Percentiles rank a stretch among this genome's conserved stretches.
Evolutionary conservation across 2,888 invertebrate genomes (phyloP).

Genomic region (Meloe dianella): DNA sequence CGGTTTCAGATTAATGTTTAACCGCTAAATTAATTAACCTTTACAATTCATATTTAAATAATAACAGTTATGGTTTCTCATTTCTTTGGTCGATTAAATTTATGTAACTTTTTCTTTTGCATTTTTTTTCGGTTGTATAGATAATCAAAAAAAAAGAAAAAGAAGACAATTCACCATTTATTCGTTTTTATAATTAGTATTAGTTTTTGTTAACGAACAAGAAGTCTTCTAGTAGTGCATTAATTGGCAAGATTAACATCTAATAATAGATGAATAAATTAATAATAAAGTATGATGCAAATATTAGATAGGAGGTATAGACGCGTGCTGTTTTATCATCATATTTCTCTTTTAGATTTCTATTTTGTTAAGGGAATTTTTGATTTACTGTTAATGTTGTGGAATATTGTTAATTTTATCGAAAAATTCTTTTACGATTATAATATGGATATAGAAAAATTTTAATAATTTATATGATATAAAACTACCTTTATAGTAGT

Average conservation of each 20-base stretch:
- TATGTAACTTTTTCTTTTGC: slow-evolving; percentile 16
- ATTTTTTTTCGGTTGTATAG: background rate
- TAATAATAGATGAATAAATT: slow-evolving; percentile 20
- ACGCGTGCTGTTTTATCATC: slow-evolving; percentile 14
- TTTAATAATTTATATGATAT: slow-evolving; percentile 36
- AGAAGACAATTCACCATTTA: slow-evolving; percentile 14
- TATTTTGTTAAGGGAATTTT: background rate
- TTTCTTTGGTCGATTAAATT: slow-evolving; percentile 22
- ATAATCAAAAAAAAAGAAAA: background rate
- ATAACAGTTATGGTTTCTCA: slow-evolving; percentile 19
- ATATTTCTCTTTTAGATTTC: background rate
- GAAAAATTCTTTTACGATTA: background rate
- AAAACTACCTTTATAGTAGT: slow-evolving; percentile 32
- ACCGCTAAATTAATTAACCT: slow-evolving; percentile 18
- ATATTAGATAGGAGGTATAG: slow-evolving; percentile 20
- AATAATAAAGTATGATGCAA: slow-evolving; percentile 19
- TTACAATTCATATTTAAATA: slow-evolving; percentile 17
- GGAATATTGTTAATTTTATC: slow-evolving; percentile 8
- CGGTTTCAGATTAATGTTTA: background rate
- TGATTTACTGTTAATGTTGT: background rate
- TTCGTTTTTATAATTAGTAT: slow-evolving; percentile 22
- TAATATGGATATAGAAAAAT: slow-evolving; percentile 26
- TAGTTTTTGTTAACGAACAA: slow-evolving; percentile 19
- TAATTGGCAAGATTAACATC: slow-evolving; percentile 26
- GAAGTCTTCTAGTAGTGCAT: slow-evolving; percentile 18